A percentile compares a stretch with the other conserved stretches of the same genome.
phyloP scores from a whole-genome alignment of 2,113 vertebrate genomes.

The Nyctereutes procyonoides region DNA sequence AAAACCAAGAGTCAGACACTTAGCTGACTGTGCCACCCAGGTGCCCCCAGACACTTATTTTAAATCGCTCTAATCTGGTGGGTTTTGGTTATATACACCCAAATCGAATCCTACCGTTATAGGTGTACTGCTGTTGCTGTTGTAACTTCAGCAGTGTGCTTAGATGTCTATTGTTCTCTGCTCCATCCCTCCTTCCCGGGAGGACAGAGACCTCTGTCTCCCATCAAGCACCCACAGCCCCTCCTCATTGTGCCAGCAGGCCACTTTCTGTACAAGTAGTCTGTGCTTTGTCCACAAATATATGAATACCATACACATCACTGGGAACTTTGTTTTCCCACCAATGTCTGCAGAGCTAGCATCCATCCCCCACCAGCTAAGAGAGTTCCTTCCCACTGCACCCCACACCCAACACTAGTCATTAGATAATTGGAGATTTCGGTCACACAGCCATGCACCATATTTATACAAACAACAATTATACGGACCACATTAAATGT shows the following conservation, averaged over 20 bases:
- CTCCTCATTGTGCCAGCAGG: background rate
- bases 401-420: background rate
- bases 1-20: background rate
- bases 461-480: background rate
- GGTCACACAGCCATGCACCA: too few relatives aligned
- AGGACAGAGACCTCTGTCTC: background rate
- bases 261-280: background rate
- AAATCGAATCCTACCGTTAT: background rate
- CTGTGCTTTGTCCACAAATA: background rate
- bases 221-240: background rate
- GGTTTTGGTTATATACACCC: background rate
- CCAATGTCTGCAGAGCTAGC: background rate
- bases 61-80: background rate
- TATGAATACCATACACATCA: accelerated
- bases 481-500: background rate
- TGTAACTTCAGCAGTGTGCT: too few relatives aligned
- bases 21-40: too few relatives aligned
- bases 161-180: background rate
- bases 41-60: background rate
- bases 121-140: background rate
- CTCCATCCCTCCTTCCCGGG: background rate
- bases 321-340: background rate
- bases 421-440: background rate
- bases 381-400: background rate
- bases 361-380: background rate